phyloP scores from a whole-genome alignment of 2,888 invertebrate genomes.

The Lamproptera curius region DNA sequence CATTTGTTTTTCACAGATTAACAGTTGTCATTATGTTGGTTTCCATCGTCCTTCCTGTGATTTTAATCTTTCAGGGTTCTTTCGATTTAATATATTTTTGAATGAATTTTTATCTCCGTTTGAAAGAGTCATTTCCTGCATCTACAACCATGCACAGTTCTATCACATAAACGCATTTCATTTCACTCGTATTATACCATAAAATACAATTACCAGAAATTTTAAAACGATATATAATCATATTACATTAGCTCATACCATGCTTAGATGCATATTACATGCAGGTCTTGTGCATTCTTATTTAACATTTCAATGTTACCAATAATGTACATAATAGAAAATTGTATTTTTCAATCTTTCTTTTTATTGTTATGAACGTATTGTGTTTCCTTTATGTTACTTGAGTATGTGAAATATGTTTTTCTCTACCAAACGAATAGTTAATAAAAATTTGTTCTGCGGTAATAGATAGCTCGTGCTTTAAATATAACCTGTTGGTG shows the following conservation, averaged over 20 bases:
- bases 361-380: no score
- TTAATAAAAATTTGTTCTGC: no score
- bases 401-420: no score
- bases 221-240: no score
- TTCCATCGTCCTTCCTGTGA: not conserved
- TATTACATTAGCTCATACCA: not conserved
- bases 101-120: not conserved
- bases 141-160: not conserved
- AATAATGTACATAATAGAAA: no score
- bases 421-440: no score
- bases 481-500: no score
- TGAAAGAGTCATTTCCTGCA: not conserved
- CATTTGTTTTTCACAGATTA: not conserved
- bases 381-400: no score
- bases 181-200: not conserved
- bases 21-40: conserved; percentile 6
- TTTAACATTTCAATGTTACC: no score
- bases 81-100: not conserved
- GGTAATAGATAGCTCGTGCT: no score
- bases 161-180: not conserved
- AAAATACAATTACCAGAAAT: not conserved
- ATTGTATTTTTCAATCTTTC: no score
- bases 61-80: not conserved
- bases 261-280: conserved; percentile 13
- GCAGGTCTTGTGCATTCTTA: conserved; percentile 13